phyloP scores from a whole-genome alignment of 1,140 invertebrate genomes.

The Papilio polyxenes region DNA sequence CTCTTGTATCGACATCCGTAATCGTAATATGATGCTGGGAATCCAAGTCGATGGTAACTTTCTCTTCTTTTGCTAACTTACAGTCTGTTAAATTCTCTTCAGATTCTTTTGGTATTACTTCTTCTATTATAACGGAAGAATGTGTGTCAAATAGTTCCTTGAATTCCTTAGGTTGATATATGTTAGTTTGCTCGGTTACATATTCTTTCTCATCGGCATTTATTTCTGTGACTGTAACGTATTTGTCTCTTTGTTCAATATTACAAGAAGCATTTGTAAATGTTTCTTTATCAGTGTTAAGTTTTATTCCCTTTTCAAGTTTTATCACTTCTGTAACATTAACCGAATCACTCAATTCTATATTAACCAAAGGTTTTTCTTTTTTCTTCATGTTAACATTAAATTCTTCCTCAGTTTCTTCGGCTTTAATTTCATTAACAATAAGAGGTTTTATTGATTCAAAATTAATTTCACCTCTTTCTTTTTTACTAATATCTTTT shows the following conservation, averaged over 20 bases:
- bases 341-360: conserved; percentile 55
- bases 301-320: conserved; percentile 47
- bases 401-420: conserved; percentile 54
- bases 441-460: conserved; percentile 54
- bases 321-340: conserved; percentile 55
- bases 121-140: conserved; percentile 55
- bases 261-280: conserved; percentile 38
- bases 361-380: conserved; percentile 43
- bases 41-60: conserved; percentile 50
- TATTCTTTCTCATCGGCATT: conserved; percentile 57
- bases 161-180: conserved; percentile 39
- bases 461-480: conserved; percentile 50
- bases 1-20: conserved; percentile 53
- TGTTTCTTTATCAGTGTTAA: conserved; percentile 39
- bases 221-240: conserved; percentile 56
- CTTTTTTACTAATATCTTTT: conserved; percentile 41
- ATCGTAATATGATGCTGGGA: conserved; percentile 61
- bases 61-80: conserved; percentile 46
- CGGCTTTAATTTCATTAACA: conserved; percentile 50
- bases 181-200: conserved; percentile 39
- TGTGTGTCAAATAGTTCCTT: conserved; percentile 49
- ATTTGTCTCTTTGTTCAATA: conserved; percentile 44
- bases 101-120: conserved; percentile 56
- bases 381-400: conserved; percentile 43
- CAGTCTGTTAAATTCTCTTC: conserved; percentile 42